Percentiles rank a stretch among this genome's conserved stretches.
These are phyloP conservation scores for Ctenosaura bakeri DNA, from an alignment of 2,797 vertebrate species.

Conservation along the genomic window DNA sequence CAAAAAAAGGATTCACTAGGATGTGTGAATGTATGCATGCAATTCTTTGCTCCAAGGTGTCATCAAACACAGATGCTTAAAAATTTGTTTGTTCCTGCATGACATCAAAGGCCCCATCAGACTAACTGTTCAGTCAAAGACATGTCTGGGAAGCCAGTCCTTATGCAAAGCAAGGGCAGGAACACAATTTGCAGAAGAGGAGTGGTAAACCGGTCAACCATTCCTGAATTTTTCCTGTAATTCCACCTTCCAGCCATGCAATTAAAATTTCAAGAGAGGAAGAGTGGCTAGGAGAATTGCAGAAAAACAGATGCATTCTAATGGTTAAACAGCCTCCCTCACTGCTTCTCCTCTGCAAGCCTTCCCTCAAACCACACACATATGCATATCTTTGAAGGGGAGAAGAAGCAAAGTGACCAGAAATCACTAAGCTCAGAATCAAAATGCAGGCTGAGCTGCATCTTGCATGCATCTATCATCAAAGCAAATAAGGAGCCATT, in stretches of 20 bases:
- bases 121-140: neutral
- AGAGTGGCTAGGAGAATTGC: neutral
- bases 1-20: too few species aligned
- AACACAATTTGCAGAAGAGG: neutral
- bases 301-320: neutral
- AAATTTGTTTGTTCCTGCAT: neutral
- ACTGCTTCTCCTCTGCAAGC: neutral
- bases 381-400: neutral
- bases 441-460: neutral
- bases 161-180: neutral
- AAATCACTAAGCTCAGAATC: neutral
- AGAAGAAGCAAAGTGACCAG: neutral
- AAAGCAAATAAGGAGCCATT: neutral
- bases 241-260: neutral
- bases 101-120: neutral
- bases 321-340: neutral
- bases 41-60: too few species aligned
- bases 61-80: neutral
- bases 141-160: neutral
- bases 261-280: neutral
- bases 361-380: neutral
- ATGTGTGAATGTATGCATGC: neutral
- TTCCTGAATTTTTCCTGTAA: neutral
- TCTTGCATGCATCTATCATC: neutral
- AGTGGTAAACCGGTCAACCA: neutral